Evolutionary conservation across 1,140 invertebrate genomes (phyloP).

Genomic region (Megalopta genalis): DNA sequence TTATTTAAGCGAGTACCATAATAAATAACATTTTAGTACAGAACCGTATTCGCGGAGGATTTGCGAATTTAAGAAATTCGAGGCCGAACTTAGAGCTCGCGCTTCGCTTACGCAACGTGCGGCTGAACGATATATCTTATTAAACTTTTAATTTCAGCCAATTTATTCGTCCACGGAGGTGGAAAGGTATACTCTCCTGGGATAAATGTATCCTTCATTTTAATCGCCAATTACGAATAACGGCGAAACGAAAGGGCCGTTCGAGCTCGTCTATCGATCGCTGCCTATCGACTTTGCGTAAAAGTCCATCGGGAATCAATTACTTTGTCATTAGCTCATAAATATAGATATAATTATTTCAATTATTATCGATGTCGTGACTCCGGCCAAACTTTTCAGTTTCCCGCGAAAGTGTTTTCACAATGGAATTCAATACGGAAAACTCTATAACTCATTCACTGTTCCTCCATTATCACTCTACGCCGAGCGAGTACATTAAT

Average conservation of each 20-base stretch:
- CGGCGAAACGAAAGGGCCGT: slow-evolving; percentile 38
- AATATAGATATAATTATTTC: neutral
- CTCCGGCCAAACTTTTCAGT: neutral
- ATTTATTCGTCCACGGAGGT: slow-evolving; percentile 44
- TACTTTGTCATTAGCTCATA: slow-evolving; percentile 45
- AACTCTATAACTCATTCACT: neutral
- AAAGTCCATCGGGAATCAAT: slow-evolving; percentile 60
- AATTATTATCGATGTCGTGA: neutral
- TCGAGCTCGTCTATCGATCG: slow-evolving; percentile 53
- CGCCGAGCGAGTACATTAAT: too few species aligned
- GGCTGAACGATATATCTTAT: slow-evolving; percentile 17
- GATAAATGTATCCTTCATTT: slow-evolving; percentile 47
- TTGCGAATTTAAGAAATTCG: neutral
- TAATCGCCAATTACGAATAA: slow-evolving; percentile 62
- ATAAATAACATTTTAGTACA: neutral
- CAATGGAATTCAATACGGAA: neutral
- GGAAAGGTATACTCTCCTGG: slow-evolving; percentile 28
- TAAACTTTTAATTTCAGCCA: slow-evolving; percentile 48
- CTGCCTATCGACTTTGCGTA: slow-evolving; percentile 38
- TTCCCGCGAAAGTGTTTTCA: neutral
- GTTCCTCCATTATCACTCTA: too few species aligned
- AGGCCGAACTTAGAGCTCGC: neutral
- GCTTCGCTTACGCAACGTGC: neutral
- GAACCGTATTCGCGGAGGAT: neutral
- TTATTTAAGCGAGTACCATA: neutral